Evolutionary conservation across 2,797 vertebrate genomes (phyloP), one percentile per base, ranked within the genome.

Genomic region (Tenualosa ilisha): DNA sequence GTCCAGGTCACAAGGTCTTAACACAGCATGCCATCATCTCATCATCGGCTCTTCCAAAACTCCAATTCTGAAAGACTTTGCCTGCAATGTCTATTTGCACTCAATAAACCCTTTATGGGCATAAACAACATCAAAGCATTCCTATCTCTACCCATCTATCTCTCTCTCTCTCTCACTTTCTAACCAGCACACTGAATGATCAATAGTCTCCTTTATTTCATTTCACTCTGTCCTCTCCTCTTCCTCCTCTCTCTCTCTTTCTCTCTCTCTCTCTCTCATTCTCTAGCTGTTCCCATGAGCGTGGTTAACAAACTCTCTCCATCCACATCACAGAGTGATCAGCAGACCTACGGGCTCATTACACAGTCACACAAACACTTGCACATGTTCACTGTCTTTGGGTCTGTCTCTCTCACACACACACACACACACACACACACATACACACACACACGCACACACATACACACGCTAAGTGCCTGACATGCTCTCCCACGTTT

Each of bases 161-260:
- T 2, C 61, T 26, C n/a, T 22, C 68, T 17, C 46, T 17, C 46
- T 51, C 87, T 85, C 72, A 84, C 5, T 31, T 26, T 51, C 8
- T 82, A 40, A 81, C 68, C 59, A 86, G 54, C 65, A 24, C 31
- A 46, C 22, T 3, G 65, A 79, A 63, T 49, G 83, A 92, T 94
- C 93, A 95, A 93, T 93, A 89, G 90, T 81, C 87, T 90, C 85
- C 86, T 93, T 86, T 94, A 91, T 94, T 90, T 89, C 88, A 84
- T 87, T 68, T 84, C 86, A 85, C 86, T 86, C 86, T 89, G 85
- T 84, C 85, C 84, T 54, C 20, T 91, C 91, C 6, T 75, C 68
- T 15, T 15, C 22, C 13, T 7, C 37, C 20, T 79, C 11, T 13
- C 31, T 72, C 65, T 72, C 68, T 72, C 13, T 26, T 9, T 17